These are phyloP conservation scores for Thymelicus lineola DNA, from an alignment of 2,888 invertebrate species.

Conservation along the genomic window DNA sequence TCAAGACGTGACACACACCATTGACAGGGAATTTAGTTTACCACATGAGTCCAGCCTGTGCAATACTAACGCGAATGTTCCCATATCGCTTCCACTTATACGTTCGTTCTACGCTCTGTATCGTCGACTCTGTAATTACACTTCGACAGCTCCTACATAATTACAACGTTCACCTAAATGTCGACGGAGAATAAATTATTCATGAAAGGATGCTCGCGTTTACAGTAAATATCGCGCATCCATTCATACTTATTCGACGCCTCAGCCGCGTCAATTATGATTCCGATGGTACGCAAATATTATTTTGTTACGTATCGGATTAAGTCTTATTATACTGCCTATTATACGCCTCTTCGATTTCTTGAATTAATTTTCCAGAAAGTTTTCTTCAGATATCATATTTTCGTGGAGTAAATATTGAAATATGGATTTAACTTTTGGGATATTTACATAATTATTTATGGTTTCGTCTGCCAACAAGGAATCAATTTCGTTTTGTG, in stretches of 20 bases:
- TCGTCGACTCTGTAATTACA: slow-evolving; percentile 62
- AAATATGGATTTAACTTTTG: slow-evolving; percentile 5
- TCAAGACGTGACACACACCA: too few species aligned
- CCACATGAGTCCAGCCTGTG: too few species aligned
- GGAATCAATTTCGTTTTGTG: slow-evolving; percentile 3
- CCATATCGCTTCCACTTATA: background rate
- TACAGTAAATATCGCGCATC: slow-evolving; percentile 61
- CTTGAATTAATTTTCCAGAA: slow-evolving; percentile 5
- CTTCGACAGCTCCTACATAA: slow-evolving; percentile 62
- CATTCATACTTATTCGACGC: slow-evolving; percentile 55
- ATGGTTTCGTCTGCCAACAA: slow-evolving; percentile 5
- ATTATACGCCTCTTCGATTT: slow-evolving; percentile 23
- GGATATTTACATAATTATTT: slow-evolving; percentile 7
- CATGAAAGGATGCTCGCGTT: slow-evolving; percentile 67
- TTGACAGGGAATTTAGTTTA: too few species aligned
- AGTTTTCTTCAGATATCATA: slow-evolving; percentile 8
- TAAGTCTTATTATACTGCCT: slow-evolving; percentile 21
- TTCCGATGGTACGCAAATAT: slow-evolving; percentile 28
- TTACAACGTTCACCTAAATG: slow-evolving; percentile 60
- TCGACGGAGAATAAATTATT: slow-evolving; percentile 65
- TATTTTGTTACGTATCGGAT: slow-evolving; percentile 34
- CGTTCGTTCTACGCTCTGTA: slow-evolving; percentile 30
- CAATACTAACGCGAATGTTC: too few species aligned
- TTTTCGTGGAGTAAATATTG: slow-evolving; percentile 11
- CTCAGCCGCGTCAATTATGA: slow-evolving; percentile 38